These are phyloP conservation scores for Scortum barcoo DNA, from an alignment of 2,113 vertebrate genomes.

Conservation along the genomic window DNA sequence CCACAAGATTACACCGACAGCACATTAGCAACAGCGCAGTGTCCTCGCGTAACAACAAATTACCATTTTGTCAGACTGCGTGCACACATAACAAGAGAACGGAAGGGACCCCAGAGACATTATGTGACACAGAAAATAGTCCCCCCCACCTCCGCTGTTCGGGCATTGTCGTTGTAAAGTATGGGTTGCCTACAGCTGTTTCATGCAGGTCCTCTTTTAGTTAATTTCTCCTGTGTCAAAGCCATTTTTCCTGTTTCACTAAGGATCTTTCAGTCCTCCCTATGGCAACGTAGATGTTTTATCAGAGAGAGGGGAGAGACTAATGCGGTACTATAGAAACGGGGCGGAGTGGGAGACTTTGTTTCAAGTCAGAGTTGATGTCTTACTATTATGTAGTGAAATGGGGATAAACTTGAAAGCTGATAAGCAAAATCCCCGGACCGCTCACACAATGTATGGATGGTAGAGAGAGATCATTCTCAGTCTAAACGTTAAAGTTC, in stretches of 20 bases:
- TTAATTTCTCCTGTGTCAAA: constrained; percentile 42
- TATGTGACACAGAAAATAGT: constrained; percentile 41
- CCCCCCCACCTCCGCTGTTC: background rate
- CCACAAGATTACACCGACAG: constrained; percentile 44
- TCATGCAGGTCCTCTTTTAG: background rate
- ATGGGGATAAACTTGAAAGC: constrained; percentile 58
- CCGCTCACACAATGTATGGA: background rate
- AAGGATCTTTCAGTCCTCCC: constrained; percentile 35
- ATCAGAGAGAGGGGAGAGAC: constrained; percentile 23
- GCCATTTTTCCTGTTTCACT: constrained; percentile 47
- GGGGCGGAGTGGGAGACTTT: constrained; percentile 18
- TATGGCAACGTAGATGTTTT: constrained; percentile 47
- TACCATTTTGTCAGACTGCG: constrained; percentile 42
- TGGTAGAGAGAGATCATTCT: background rate
- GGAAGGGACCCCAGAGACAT: constrained; percentile 48
- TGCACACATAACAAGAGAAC: constrained; percentile 14
- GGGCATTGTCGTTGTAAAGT: background rate
- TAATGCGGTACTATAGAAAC: constrained; percentile 41
- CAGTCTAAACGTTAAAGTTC: background rate
- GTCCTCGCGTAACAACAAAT: constrained; percentile 47
- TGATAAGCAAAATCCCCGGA: constrained; percentile 5
- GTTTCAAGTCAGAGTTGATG: constrained; percentile 1
- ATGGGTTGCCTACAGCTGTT: constrained; percentile 30
- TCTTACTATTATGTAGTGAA: constrained; percentile 42
- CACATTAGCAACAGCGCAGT: constrained; percentile 35